Base-by-base conservation (phyloP, 23 tunicate genomes). In the Phallusia fumigata region DNA sequence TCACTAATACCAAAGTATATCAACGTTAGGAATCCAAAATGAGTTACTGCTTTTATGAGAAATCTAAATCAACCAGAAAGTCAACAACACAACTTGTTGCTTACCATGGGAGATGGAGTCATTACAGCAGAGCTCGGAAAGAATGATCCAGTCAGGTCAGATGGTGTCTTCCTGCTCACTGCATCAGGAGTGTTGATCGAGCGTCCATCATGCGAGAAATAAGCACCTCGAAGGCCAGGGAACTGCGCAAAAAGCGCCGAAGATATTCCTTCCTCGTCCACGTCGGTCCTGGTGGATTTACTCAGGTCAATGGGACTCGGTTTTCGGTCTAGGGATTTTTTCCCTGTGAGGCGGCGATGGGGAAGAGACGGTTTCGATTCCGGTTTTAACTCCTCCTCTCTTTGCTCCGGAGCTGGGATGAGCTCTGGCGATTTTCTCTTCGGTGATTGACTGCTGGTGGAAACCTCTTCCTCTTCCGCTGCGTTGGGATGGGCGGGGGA, bases 41-140 rank as follows among this genome's bases (percentile, higher is more conserved):
- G n/a, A n/a, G n/a, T n/a, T n/a, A n/a, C n/a, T n/a, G n/a, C n/a
- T n/a, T n/a, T n/a, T n/a, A n/a, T n/a, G n/a, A n/a, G n/a, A n/a
- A n/a, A n/a, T n/a, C n/a, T n/a, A n/a, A n/a, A n/a, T n/a, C n/a
- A n/a, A n/a, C n/a, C n/a, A n/a, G n/a, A n/a, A n/a, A n/a, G n/a
- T n/a, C n/a, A n/a, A n/a, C n/a, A n/a, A n/a, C n/a, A n/a, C n/a
- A n/a, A n/a, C n/a, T n/a, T n/a, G n/a, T 40, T 40, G 11, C 87
- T 82, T 79, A 91, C 96, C 96, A 91, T 91, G 0, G 96, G 90
- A 31, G 96, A 91, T 16, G 96, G 96, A 0, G 96, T 91, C 96
- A 91, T 86, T 28, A 79, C 80, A 18, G 76, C 79, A 0, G 88
- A 76, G 21, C 79, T 88, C 6, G 90, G 85, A 47, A 91, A 91